Evolutionary conservation across 1,140 invertebrate genomes (phyloP).

Genomic region (Drosophila cardini): DNA sequence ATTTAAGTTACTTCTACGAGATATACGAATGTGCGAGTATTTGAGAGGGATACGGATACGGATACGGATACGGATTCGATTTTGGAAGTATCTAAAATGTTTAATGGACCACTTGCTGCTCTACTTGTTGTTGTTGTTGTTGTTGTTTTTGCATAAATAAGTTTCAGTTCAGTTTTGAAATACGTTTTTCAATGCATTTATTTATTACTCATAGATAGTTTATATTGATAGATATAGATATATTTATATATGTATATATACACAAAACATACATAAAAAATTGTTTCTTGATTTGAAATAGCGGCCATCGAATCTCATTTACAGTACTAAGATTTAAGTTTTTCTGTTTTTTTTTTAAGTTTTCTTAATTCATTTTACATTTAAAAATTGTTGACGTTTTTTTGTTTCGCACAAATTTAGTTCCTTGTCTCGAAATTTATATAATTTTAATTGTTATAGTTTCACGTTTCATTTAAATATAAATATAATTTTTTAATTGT

Average conservation of each 20-base stretch:
- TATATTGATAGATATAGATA: constrained; percentile 58
- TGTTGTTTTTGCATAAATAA: constrained; percentile 52
- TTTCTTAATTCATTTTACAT: constrained; percentile 56
- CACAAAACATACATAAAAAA: constrained; percentile 80
- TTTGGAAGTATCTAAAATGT: constrained; percentile 28
- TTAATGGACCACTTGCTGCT: constrained; percentile 64
- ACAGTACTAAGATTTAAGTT: constrained; percentile 39
- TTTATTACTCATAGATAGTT: constrained; percentile 74
- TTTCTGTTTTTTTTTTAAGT: constrained; percentile 25
- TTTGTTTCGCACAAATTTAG: constrained; percentile 58
- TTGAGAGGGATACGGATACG: constrained; percentile 3
- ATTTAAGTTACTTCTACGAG: constrained; percentile 28
- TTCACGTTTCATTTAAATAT: constrained; percentile 32
- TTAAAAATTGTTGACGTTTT: constrained; percentile 55
- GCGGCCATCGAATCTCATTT: constrained; percentile 56
- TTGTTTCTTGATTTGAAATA: constrained; percentile 56
- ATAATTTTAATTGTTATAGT: constrained; percentile 53
- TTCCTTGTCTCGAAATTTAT: constrained; percentile 57
- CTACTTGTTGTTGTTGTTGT: constrained; percentile 48
- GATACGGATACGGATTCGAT: constrained; percentile 11
- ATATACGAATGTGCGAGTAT: constrained; percentile 24
- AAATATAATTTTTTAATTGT: constrained; percentile 41
- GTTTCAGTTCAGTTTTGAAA: constrained; percentile 26
- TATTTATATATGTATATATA: constrained; percentile 68
- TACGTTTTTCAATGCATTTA: constrained; percentile 79